Conservation (phyloP, 2,113 vertebrate species). For the Crotalus horridus region DNA sequence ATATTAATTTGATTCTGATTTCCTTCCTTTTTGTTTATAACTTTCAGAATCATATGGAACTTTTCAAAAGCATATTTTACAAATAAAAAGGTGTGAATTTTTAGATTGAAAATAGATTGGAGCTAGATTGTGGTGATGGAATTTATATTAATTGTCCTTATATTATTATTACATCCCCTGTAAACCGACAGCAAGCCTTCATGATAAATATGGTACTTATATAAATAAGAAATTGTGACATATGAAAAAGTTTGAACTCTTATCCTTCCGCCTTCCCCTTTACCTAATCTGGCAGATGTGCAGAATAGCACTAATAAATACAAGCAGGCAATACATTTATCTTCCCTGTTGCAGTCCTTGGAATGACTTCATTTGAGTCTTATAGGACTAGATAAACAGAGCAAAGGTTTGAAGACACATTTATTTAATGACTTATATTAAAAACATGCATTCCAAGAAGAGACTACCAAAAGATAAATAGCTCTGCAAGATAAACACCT, state of each 20-base stretch:
- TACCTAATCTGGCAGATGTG: background rate
- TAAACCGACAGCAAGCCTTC: background rate
- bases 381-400: background rate
- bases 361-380: conserved; percentile 11
- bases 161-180: background rate
- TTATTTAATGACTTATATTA: conserved; percentile 12
- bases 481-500: conserved; percentile 7
- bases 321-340: conserved; percentile 24
- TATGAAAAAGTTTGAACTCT: conserved; percentile 16
- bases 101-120: background rate
- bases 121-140: background rate
- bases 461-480: conserved; percentile 12
- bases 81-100: background rate
- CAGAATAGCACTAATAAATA: fast-evolving
- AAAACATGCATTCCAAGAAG: background rate
- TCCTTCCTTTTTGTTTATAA: background rate
- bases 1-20: background rate
- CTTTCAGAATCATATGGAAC: background rate
- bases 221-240: background rate
- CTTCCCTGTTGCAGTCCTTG: conserved; percentile 15
- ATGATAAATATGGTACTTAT: background rate
- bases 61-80: background rate
- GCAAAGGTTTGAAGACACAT: background rate
- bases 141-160: background rate
- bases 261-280: background rate